Percentiles rank a stretch among this genome's conserved stretches.
Conservation (phyloP, 92 coral and sea anemone genomes). For the Pocillopora meandrina region DNA sequence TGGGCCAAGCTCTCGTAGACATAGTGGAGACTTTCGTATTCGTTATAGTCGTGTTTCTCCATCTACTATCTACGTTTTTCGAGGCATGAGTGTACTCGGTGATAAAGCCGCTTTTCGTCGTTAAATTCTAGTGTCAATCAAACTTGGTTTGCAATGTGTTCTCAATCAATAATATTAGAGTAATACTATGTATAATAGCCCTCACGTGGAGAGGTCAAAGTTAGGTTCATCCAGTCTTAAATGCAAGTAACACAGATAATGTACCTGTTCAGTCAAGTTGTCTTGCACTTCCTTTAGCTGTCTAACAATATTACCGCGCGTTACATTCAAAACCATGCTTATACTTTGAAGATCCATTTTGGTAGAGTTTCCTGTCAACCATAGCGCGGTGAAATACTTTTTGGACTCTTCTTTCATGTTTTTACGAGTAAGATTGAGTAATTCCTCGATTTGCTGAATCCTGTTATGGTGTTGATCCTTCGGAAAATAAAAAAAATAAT, state of each 20-base stretch:
- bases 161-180: too few species aligned
- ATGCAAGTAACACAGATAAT: not conserved
- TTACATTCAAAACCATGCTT: not conserved
- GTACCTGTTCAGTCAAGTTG: conserved; percentile 23
- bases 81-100: too few species aligned
- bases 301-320: not conserved
- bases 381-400: not conserved
- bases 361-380: conserved; percentile 1
- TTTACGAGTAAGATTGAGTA: not conserved
- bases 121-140: too few species aligned
- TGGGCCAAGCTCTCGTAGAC: too few species aligned
- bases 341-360: not conserved
- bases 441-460: conserved; percentile 3
- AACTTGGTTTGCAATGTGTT: too few species aligned
- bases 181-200: too few species aligned
- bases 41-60: too few species aligned
- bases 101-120: too few species aligned
- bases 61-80: too few species aligned
- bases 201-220: too few species aligned
- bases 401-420: not conserved
- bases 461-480: not conserved
- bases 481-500: not conserved
- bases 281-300: not conserved
- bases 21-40: too few species aligned
- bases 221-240: not conserved